Base-by-base conservation (phyloP, 2,888 invertebrate species). In the Diarsia dahlii region DNA sequence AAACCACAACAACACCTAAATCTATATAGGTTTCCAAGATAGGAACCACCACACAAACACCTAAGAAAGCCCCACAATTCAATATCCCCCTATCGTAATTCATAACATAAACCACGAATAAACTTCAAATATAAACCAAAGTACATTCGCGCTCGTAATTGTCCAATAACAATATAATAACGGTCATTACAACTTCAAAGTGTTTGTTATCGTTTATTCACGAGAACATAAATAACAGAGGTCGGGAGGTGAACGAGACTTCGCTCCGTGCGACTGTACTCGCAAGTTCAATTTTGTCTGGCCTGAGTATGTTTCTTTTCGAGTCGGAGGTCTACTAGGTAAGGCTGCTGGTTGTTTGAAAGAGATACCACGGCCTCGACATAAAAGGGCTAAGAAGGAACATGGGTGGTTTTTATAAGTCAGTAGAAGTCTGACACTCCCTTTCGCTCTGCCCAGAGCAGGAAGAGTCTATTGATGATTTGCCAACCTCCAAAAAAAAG, bases 141-240 rank as follows among this genome's bases (percentile, higher is more conserved):
- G 78, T 79, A 76, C 76, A 77, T 73, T 66, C 72, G 58, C 66
- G 81, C 39, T 69, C 78, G 71, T 88, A 86, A 89, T 86, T 79
- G 75, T 79, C 80, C 66, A 88, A 84, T 89, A 84, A 81, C 66
- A 84, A 58, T 77, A 84, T 85, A 89, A 84, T 88, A 87, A 78
- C 82, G 81, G 76, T 82, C 85, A 86, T 89, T 89, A 87, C 62
- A 67, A 85, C 89, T 84, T 90, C 89, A 90, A 90, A 90, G 90
- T 82, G 85, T 81, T 72, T 80, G 80, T 87, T 88, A 89, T 88
- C 88, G 68, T 76, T 84, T 82, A 83, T 76, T 72, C 68, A 79
- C 71, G 73, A 73, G 74, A 71, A 81, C 88, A 89, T 90, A 89
- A 90, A 90, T 88, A 90, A 81, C 84, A 75, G 23, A 65, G 88